Base-by-base conservation (phyloP, 2,888 invertebrate genomes). In the Platycheirus rosarum region DNA sequence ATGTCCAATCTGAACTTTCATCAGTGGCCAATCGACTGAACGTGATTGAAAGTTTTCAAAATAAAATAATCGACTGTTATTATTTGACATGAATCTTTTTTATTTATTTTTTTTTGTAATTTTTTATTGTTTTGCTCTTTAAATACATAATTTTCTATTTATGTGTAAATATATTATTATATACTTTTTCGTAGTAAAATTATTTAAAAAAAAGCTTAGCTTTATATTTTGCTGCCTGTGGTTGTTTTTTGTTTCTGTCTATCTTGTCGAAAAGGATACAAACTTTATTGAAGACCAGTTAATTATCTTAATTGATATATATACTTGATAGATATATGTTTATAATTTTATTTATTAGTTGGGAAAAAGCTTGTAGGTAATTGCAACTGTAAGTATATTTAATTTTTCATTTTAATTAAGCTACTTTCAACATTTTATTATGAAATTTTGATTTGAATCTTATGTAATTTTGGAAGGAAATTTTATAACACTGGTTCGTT, bases 151-250 rank as follows among this genome's bases (percentile, higher is more conserved):
- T 77, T 82, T 77, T 76, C 71, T 40, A 82, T 76, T 75, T 76
- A 75, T 48, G 82, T 82, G 82, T 82, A 82, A 82, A 82, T 82
- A 82, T 77, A 77, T 80, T 80, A 73, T 32, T 78, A 55, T 32
- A 18, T 4, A n/a, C 20, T 35, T 55, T 66, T 69, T 49, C 63
- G 79, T 71, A 76, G 62, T 76, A 82, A 80, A 82, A 77, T 77
- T 46, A 68, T 55, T 68, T 63, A 35, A 68, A 68, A 63, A 49
- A 80, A 82, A 82, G 76, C 82, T 49, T 76, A 63, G 82, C 77
- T 82, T 77, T 46, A 51, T 73, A 62, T 70, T 60, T 49, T 71
- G 77, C 82, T 82, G 71, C 71, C 68, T 57, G 60, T 60, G 48
- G 73, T 63, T 60, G 42, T 26, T 44, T 16, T n/a, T 44, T 48